Evolutionary conservation across 2,888 invertebrate species (phyloP), one percentile per base, ranked within the genome.

Genomic region (Aphelenchoides bicaudatus): DNA sequence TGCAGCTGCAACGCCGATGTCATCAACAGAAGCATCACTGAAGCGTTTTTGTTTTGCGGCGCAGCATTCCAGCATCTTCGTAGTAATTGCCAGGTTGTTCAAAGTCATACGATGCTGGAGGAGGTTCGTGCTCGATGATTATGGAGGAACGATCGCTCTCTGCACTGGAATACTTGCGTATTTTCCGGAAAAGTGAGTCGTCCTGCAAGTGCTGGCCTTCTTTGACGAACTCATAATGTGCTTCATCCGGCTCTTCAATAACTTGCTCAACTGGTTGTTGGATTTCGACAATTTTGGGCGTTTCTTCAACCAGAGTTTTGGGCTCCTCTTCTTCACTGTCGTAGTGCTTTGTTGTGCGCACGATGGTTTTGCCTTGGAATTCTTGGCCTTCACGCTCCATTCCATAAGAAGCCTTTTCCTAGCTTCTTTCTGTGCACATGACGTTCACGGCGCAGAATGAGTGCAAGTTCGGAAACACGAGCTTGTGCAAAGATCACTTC

Each of bases 401-500:
- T 19, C 67, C 67, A 48, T 69, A 69, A 39, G 58, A 65, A 13
- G 63, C 61, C 19, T 56, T 53, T n/a, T 19, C 61, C 48, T 16
- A 62, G 50, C 51, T 50, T 8, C 48, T 29, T 27, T 34, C 57
- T 56, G 27, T 21, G 56, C 2, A 28, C 28, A 25, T 56, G 1
- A 13, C 59, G 31, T 23, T 66, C 51, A 29, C 63, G 46, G 27
- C 68, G 47, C 30, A 65, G 37, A 43, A 65, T 58, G 29, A 65
- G 29, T n/a, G 68, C 57, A 16, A 69, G 31, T 25, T 52, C 39
- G 31, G 58, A 50, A 31, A 55, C 31, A 23, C 39, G 38, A 8
- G 61, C 39, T 27, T 56, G 53, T 1, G 68, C 68, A 29, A 69
- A 56, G 47, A 66, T 58, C 2, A 75, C 74, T 21, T 72, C 68